Conservation (phyloP, 30 jellyfish, hydroid and myxozoan genomes). For the Sanderia malayensis region DNA sequence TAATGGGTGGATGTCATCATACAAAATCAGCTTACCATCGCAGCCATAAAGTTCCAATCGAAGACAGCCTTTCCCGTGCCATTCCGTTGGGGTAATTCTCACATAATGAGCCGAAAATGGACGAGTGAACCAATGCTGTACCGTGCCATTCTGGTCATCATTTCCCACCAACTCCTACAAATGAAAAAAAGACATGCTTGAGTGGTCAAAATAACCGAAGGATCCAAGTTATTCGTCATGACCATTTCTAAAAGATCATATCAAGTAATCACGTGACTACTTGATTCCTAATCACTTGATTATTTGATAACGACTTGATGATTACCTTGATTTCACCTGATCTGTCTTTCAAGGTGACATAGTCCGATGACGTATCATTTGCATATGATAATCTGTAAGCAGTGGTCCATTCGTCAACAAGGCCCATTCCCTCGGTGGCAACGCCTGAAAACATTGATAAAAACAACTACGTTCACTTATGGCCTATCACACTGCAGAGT, state of each 20-base stretch:
- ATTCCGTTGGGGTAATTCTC: conserved; percentile 79
- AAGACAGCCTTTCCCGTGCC: conserved; percentile 98
- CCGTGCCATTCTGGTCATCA: conserved; percentile 97
- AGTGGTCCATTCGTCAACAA: conserved; percentile 99
- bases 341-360: conserved; percentile 22
- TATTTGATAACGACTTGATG: neutral
- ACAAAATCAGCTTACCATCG: conserved; percentile 56
- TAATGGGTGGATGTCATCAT: no score
- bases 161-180: conserved; percentile 84
- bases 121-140: conserved; percentile 75
- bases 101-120: conserved; percentile 70
- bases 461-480: no score
- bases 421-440: conserved; percentile 99
- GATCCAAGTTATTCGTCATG: no score
- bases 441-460: conserved; percentile 66
- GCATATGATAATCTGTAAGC: conserved; percentile 75
- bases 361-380: conserved; percentile 61
- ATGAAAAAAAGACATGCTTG: no score
- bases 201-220: no score
- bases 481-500: no score
- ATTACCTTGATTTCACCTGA: conserved; percentile 45
- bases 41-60: conserved; percentile 94
- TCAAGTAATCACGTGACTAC: no score
- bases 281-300: neutral
- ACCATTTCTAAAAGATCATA: no score